Conservation (phyloP, 2,888 invertebrate genomes). For the Trileptium ribeirensis region DNA sequence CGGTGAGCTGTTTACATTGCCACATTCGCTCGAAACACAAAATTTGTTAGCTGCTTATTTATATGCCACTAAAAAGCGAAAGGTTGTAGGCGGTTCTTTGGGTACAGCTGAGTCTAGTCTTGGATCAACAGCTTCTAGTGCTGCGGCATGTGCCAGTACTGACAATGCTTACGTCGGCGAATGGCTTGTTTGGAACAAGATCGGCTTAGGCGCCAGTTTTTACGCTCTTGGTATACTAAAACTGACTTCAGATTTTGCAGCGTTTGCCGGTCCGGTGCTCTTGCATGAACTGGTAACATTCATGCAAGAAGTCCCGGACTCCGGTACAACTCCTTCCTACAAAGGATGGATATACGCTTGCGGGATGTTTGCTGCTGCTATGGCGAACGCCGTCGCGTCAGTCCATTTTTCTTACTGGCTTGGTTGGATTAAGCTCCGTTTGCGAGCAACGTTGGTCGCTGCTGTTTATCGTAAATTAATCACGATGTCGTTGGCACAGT, state of each 20-base stretch:
- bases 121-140: not conserved
- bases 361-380: conserved; percentile 62
- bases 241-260: conserved; percentile 70
- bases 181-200: conserved; percentile 60
- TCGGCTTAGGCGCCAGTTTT: conserved; percentile 75
- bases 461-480: not conserved
- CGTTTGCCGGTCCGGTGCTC: conserved; percentile 80
- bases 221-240: conserved; percentile 75
- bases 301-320: conserved; percentile 66
- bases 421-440: conserved; percentile 47
- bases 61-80: not conserved
- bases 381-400: conserved; percentile 69
- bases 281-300: conserved; percentile 72
- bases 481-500: conserved; percentile 31
- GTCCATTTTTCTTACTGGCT: conserved; percentile 77
- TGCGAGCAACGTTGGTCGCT: not conserved
- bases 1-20: not conserved
- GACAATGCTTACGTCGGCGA: not conserved
- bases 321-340: conserved; percentile 58
- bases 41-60: not conserved
- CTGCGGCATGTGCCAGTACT: not conserved
- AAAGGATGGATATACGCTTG: conserved; percentile 58
- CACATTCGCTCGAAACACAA: not conserved
- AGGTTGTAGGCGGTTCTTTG: not conserved
- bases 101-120: not conserved